Base-by-base conservation (phyloP, 1,140 invertebrate genomes). In the Cecropterus lyciades region DNA sequence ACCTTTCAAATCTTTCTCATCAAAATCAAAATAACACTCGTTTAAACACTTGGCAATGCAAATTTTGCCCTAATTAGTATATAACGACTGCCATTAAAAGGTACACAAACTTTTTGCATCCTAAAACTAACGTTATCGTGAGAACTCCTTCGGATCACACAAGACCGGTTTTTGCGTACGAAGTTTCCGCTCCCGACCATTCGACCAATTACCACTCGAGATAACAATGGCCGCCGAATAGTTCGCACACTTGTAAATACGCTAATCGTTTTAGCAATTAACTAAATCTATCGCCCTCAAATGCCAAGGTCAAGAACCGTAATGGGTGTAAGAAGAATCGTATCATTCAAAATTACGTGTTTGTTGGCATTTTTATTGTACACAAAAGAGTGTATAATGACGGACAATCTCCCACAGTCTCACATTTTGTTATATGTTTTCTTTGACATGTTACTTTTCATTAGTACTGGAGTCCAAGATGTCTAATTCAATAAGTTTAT, bases 191-290 rank as follows among this genome's bases (percentile, higher is more conserved):
- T 45, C 14, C 42, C 20, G 24, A 59, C 43, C 7, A 59, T 16
- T 46, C 10, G 56, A 15, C 20, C 42, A 59, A 48, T 60, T 37
- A 48, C 14, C 43, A 33, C 27, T 16, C 30, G 42, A 59, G 20
- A 9, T 33, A 59, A 60, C 57, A 62, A 62, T 62, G 30, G 46
- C 9, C 14, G 16, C 57, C 57, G 33, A 62, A 62, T 62, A 62
- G 69, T 82, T 82, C 72, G 70, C 80, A 80, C 72, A 75, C 24
- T 70, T 73, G 55, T 75, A 76, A 82, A 80, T 74, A 72, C 64
- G 74, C 66, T 82, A 82, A 82, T 82, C 70, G 74, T 70, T 69
- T 68, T 57, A 64, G 64, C 68, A 77, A 79, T 82, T 75, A 81
- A 68, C 63, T 20, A 24, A 65, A 68, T 53, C 65, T 68, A 69